A percentile compares a stretch with the other conserved stretches of the same genome.
Conservation (phyloP, 2,888 invertebrate genomes). For the Thumatha senex region DNA sequence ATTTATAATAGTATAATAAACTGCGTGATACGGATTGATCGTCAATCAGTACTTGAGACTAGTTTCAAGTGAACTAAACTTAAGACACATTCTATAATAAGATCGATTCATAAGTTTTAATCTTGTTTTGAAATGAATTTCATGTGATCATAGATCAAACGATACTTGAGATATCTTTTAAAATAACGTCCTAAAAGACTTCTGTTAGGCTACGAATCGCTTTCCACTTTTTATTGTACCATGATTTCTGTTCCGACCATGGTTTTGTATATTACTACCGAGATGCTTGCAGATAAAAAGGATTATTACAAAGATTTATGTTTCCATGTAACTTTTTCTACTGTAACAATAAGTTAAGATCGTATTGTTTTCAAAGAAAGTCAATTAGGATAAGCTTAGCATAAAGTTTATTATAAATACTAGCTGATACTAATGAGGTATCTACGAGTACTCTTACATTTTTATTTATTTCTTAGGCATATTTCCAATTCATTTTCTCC, state of each 20-base stretch:
- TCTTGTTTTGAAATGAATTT: too few relatives aligned
- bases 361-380: neutral
- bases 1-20: too few relatives aligned
- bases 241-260: slow-evolving; percentile 14
- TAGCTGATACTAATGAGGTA: neutral
- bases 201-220: slow-evolving; percentile 1
- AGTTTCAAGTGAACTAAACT: too few relatives aligned
- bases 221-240: neutral
- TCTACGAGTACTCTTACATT: too few relatives aligned
- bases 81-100: too few relatives aligned
- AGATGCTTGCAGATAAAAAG: slow-evolving; percentile 22
- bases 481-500: slow-evolving; percentile 2
- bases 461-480: neutral
- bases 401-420: neutral
- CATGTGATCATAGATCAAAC: too few relatives aligned
- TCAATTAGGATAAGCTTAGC: slow-evolving; percentile 6
- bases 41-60: too few relatives aligned
- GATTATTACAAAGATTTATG: slow-evolving; percentile 14
- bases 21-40: too few relatives aligned
- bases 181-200: too few relatives aligned
- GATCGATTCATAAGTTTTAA: too few relatives aligned
- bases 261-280: slow-evolving; percentile 28
- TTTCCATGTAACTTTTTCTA: neutral
- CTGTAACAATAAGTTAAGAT: neutral
- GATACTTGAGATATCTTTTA: too few relatives aligned